These are phyloP conservation scores for Amphiprion percula DNA, from an alignment of 2,113 vertebrate genomes.

Conservation along the genomic window DNA sequence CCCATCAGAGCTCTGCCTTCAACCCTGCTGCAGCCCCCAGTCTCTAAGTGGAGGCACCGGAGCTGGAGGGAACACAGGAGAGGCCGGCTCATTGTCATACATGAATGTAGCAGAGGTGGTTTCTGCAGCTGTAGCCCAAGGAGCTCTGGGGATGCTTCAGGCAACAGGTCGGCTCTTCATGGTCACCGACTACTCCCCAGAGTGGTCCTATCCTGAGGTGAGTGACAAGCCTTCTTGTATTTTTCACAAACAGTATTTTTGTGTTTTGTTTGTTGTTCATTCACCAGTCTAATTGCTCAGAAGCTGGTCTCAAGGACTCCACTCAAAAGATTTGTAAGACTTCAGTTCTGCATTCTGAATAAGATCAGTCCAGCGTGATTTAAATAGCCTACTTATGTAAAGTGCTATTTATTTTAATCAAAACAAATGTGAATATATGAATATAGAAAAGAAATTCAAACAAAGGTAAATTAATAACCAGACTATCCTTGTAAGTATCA, in stretches of 20 bases:
- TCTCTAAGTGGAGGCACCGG: slow-evolving; percentile 82
- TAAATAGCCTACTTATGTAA: neutral
- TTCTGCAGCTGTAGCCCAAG: slow-evolving; percentile 92
- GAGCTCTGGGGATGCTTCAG: slow-evolving; percentile 95
- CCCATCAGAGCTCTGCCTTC: slow-evolving; percentile 94
- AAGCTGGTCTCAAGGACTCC: neutral
- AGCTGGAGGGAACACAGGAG: slow-evolving; percentile 82
- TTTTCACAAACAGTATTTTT: neutral
- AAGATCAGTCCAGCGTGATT: neutral
- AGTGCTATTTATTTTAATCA: neutral
- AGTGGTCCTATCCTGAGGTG: slow-evolving; percentile 99
- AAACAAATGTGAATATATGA: neutral
- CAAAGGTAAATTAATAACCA: neutral
- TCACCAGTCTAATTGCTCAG: neutral
- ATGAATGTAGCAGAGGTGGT: slow-evolving; percentile 99
- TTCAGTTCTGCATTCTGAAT: neutral
- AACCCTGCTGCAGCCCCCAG: slow-evolving; percentile 96
- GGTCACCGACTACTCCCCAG: slow-evolving; percentile 99
- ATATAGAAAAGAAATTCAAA: neutral
- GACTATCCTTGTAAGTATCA: neutral
- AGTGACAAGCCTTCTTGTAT: slow-evolving; percentile 58
- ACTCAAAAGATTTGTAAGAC: neutral
- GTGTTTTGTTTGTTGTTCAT: neutral
- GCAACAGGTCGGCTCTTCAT: slow-evolving; percentile 96
- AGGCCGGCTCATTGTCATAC: slow-evolving; percentile 92